Conservation (phyloP, 2,888 invertebrate species). For the Dysmachus trigonus region DNA sequence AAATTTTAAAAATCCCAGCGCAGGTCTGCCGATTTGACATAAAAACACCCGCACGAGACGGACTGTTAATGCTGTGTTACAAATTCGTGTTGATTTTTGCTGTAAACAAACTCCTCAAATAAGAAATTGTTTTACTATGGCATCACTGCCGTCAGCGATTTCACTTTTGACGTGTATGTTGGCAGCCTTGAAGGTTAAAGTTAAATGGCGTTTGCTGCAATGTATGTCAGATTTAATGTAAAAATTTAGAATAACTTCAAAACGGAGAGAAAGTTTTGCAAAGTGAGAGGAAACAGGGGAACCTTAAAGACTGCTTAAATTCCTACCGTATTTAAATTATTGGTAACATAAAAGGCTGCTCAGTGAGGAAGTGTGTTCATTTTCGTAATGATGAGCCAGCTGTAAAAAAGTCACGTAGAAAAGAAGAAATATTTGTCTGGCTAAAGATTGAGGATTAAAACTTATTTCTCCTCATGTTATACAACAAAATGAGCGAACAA, state of each 20-base stretch:
- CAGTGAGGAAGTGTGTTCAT: not conserved
- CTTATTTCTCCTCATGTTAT: not conserved
- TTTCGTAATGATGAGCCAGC: not conserved
- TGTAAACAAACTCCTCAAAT: not conserved
- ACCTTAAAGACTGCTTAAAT: not conserved
- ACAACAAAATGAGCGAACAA: not conserved
- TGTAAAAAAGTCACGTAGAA: not conserved
- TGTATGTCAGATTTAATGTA: not conserved
- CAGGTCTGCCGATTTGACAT: not conserved
- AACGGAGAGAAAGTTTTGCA: not conserved
- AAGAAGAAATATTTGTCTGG: not conserved
- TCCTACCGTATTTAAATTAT: not conserved
- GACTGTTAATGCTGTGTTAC: not conserved
- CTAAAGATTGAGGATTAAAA: not conserved
- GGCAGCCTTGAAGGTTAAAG: not conserved
- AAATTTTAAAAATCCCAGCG: not conserved
- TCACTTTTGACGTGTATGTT: not conserved
- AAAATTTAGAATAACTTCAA: not conserved
- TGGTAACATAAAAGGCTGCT: not conserved
- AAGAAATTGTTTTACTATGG: not conserved
- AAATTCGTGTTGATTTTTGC: not conserved
- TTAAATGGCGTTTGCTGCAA: slow-evolving; percentile 12
- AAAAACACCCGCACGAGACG: not conserved
- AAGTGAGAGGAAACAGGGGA: not conserved
- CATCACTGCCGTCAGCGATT: not conserved